Base-by-base conservation (phyloP, 2,113 vertebrate genomes). In the Falco punctatus region DNA sequence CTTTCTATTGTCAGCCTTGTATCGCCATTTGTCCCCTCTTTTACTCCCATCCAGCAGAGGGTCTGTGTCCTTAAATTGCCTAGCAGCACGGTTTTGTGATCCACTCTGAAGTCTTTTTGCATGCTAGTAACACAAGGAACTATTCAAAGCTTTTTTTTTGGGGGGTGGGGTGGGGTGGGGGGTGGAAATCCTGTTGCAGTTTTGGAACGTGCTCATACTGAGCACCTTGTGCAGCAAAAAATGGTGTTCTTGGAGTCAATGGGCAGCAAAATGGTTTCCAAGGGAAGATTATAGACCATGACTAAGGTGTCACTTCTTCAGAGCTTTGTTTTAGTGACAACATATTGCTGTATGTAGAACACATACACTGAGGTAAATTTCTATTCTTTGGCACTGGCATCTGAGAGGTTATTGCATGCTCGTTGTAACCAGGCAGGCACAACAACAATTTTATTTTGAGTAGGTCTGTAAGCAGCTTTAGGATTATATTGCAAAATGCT, bases 381-480 rank as follows among this genome's bases (percentile, higher is more conserved):
- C 54, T 54, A 19, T 80, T 87, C 51, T 88, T 62, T 96, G 61
- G 90, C 83, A 69, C 30, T 0, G 0, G 74, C 75, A 81, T 88
- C 75, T 66, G 81, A 94, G 79, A 95, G 75, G 73, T 96, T 96
- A 81, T 86, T 93, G 69, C 75, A 21, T 44, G 15, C 85, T 87
- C 58, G 78, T 54, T 83, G 49, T 69, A 88, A 70, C 51, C 80
- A 65, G 82, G 73, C 75, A 88, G 74, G 79, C 49, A 81, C 82
- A 95, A 66, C 22, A 85, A 44, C 35, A 55, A 42, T 82, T 93
- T 94, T 78, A 92, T 95, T 96, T 92, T 77, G 81, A 86, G 44
- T 86, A 96, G 72, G 42, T 49, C 81, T 49, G 8, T 96, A 96
- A 97, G 88, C 62, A 88, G 92, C 81, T 96, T 96, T 96, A 66